Conservation (phyloP, 37 sponge, comb jelly and placozoan genomes). For the Ephydatia muelleri region DNA sequence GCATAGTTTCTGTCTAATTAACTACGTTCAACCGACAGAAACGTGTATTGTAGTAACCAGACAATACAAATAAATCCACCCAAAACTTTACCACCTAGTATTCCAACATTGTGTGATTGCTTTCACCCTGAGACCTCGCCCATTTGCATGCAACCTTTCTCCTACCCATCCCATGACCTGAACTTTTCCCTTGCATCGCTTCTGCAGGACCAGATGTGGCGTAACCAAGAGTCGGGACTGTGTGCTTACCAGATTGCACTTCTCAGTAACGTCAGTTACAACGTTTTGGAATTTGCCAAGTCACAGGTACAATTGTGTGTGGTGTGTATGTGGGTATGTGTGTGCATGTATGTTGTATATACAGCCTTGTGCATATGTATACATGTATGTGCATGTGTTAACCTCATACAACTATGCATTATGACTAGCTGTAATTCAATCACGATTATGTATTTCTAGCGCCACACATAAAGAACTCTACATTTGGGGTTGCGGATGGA, state of each 20-base stretch:
- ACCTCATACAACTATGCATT: no score
- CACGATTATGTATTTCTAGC: no score
- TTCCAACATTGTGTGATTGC: no score
- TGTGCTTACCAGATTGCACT: conserved; percentile 95
- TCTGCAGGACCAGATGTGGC: conserved; percentile 93
- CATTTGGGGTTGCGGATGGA: no score
- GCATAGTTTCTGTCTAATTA: no score
- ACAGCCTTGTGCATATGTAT: no score
- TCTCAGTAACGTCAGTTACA: conserved; percentile 95
- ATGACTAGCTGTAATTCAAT: no score
- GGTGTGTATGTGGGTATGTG: neutral
- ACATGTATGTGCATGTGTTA: neutral
- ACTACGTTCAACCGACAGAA: no score
- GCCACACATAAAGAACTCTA: no score
- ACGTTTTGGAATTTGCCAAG: conserved; percentile 99
- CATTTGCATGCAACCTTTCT: neutral
- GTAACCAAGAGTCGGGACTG: conserved; percentile 87
- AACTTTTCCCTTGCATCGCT: neutral
- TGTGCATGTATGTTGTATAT: neutral
- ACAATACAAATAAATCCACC: no score
- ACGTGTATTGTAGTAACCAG: no score
- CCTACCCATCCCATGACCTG: neutral
- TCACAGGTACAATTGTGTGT: conserved; percentile 64
- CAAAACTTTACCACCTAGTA: no score
- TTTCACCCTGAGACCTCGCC: neutral